Percentiles rank a stretch among this genome's conserved stretches.
Conservation (phyloP, 2,797 vertebrate species). For the Paedocypris micromegethes region DNA sequence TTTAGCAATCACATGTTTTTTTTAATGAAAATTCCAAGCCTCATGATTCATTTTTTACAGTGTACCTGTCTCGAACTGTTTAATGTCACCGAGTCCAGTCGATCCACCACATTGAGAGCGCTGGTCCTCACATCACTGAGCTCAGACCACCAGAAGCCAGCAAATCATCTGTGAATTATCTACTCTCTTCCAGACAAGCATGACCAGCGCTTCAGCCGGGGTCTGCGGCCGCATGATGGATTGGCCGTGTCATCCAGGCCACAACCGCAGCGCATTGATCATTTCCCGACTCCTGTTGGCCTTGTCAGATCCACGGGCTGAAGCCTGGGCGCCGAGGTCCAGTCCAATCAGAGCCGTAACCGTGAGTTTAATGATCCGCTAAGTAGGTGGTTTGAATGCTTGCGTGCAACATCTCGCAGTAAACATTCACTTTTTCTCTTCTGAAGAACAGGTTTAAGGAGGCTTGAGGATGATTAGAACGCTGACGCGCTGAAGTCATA, state of each 20-base stretch:
- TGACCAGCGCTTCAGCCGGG: conserved; percentile 21
- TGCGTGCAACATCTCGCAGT: not conserved
- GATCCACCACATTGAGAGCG: conserved; percentile 23
- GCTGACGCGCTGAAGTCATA: conserved; percentile 42
- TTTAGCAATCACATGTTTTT: too few relatives aligned
- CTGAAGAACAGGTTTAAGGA: conserved; percentile 18
- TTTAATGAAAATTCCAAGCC: too few relatives aligned
- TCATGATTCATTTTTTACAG: not conserved
- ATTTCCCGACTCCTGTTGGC: conserved; percentile 12
- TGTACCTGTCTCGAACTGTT: conserved; percentile 47
- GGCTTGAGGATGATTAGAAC: conserved; percentile 41
- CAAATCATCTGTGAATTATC: conserved; percentile 33
- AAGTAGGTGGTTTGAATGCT: conserved; percentile 1
- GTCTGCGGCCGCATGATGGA: conserved; percentile 33
- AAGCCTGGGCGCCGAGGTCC: not conserved
- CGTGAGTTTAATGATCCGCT: not conserved
- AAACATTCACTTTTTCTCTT: conserved; percentile 4
- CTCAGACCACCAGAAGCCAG: conserved; percentile 30
- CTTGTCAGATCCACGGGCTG: not conserved
- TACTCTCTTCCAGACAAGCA: conserved; percentile 27
- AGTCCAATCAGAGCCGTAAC: not conserved
- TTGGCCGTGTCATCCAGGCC: conserved; percentile 27
- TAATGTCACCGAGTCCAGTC: conserved; percentile 46
- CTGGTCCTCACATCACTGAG: conserved; percentile 35
- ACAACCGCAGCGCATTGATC: conserved; percentile 29